Evolutionary conservation across 2,888 invertebrate species (phyloP), one percentile per base, ranked within the genome.

Genomic region (Caenorhabditis imperialis): DNA sequence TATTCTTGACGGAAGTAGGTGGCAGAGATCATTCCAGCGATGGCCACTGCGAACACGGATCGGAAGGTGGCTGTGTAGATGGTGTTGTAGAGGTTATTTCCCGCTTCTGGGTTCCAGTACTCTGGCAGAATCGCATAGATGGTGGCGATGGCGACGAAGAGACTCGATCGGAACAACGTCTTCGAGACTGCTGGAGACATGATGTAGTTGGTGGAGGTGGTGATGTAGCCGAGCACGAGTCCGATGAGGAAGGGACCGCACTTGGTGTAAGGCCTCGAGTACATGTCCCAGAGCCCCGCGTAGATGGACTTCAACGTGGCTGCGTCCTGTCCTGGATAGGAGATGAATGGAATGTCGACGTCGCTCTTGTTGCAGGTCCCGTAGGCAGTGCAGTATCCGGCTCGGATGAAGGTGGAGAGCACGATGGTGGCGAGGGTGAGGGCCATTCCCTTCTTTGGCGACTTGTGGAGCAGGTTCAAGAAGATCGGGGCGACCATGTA

Each of bases 271-370:
- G 86, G 86, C 25, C 86, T 80, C 1, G 81, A 79, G 77, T 86
- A 86, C 77, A 86, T 82, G 48, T 86, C 82, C 85, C 84, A 85
- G 7, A 86, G 67, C 4, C 86, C 85, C 7, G 67, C 81, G 71
- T 86, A 86, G 27, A 84, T 79, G n/a, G 53, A 30, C 23, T 55
- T 42, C 42, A 85, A 44, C 0, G 63, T 63, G 16, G 63, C 75
- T 1, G 80, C 72, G 44, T 75, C 78, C 48, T 79, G 75, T 44
- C 74, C 80, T 1, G 85, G 84, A 50, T 79, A 84, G 12, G 83
- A 84, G 76, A 86, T 86, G 81, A 86, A 86, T 55, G 86, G 86
- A 63, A 86, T 86, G 57, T 86, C 86, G 37, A 86, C 85, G 55
- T 86, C 86, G 33, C 81, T 81, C 57, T 84, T 84, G 74, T 86